Evolutionary conservation across 2,888 invertebrate genomes (phyloP).

Genomic region (Morpho helenor): DNA sequence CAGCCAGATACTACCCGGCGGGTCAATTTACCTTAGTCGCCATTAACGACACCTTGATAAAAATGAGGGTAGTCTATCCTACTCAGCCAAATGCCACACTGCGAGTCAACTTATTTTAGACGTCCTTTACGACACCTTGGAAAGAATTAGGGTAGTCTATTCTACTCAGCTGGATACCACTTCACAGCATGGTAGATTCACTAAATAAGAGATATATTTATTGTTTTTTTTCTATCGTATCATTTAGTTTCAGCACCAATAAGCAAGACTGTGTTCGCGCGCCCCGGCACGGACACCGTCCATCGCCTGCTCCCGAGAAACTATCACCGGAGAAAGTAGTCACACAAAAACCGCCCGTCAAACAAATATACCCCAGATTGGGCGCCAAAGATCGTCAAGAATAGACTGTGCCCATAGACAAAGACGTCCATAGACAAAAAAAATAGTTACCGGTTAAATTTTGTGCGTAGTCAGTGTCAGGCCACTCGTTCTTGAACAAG

Average conservation of each 20-base stretch:
- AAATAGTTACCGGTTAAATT: constrained; percentile 42
- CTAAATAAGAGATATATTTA: too few relatives aligned
- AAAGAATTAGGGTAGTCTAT: too few relatives aligned
- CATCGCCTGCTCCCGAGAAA: constrained; percentile 26
- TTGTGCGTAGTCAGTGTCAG: constrained; percentile 33
- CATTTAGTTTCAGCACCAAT: constrained; percentile 23
- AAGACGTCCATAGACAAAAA: constrained; percentile 46
- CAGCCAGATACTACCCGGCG: too few relatives aligned
- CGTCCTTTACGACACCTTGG: too few relatives aligned
- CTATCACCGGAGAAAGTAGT: constrained; percentile 5
- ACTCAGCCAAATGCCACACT: too few relatives aligned
- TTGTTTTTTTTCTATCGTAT: too few relatives aligned
- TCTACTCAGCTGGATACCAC: too few relatives aligned
- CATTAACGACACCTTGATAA: too few relatives aligned
- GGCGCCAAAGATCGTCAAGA: constrained; percentile 44
- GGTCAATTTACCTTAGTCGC: too few relatives aligned
- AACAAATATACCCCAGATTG: constrained; percentile 60
- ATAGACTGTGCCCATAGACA: constrained; percentile 45
- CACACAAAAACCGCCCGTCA: constrained; percentile 38
- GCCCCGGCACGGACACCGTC: constrained; percentile 55
- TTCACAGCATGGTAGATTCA: too few relatives aligned
- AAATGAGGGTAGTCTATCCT: too few relatives aligned
- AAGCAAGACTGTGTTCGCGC: constrained; percentile 60
- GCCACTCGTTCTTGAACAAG: constrained; percentile 52
- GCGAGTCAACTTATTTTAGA: too few relatives aligned